Percentiles rank a stretch among this genome's conserved stretches.
Conservation (phyloP, 1,140 invertebrate species). For the Arctopsyche grandis region DNA sequence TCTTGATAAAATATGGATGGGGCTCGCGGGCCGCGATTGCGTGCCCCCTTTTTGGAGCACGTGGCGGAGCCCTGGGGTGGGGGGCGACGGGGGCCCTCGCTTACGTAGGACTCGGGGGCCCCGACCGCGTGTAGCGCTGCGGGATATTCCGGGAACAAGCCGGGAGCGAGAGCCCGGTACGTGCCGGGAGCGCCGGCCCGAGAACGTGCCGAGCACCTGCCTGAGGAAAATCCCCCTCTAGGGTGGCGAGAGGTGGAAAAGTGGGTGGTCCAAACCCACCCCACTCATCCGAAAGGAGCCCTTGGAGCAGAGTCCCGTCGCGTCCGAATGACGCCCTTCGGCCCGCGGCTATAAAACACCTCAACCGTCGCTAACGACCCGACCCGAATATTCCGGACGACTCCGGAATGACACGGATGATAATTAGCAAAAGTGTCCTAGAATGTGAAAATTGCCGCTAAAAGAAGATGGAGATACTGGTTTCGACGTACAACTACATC, state of each 20-base stretch:
- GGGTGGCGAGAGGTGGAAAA: too few relatives aligned
- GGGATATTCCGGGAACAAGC: conserved; percentile 23
- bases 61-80: neutral
- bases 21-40: conserved; percentile 10
- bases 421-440: neutral
- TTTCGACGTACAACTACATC: too few relatives aligned
- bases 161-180: neutral
- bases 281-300: neutral
- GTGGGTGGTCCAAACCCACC: neutral
- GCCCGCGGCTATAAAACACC: neutral
- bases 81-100: too few relatives aligned
- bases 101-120: neutral
- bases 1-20: neutral
- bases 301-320: neutral
- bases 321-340: neutral
- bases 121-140: conserved; percentile 6
- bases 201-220: conserved; percentile 23
- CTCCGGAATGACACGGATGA: neutral
- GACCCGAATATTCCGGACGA: neutral
- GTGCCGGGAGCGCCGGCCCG: conserved; percentile 1
- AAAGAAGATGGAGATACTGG: too few relatives aligned
- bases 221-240: neutral
- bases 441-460: too few relatives aligned
- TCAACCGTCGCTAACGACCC: neutral
- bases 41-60: neutral